Percentiles rank a stretch among this genome's conserved stretches.
These are phyloP conservation scores for Odontocerum albicorne DNA, from an alignment of 2,888 invertebrate species.

Conservation along the genomic window DNA sequence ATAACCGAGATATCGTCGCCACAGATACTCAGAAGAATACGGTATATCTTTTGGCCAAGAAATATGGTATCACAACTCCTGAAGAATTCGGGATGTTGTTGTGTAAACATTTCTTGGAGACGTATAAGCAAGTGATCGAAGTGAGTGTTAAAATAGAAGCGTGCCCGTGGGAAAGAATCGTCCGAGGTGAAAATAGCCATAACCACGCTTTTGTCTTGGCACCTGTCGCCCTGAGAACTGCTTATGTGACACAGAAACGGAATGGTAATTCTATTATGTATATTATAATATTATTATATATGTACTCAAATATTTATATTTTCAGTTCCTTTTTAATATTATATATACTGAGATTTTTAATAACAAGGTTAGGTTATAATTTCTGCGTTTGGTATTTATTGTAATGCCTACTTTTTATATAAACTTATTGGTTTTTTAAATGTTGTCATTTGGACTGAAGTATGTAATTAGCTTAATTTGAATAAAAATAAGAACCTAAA, in stretches of 20 bases:
- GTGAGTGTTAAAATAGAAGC: slow-evolving; percentile 71
- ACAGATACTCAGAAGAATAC: slow-evolving; percentile 85
- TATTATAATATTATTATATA: too few species aligned
- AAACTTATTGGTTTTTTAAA: too few species aligned
- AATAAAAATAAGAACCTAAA: too few species aligned
- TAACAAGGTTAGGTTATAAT: too few species aligned
- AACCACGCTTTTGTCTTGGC: slow-evolving; percentile 78
- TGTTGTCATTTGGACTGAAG: too few species aligned
- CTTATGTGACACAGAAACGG: slow-evolving; percentile 67
- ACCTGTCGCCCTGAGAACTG: slow-evolving; percentile 67
- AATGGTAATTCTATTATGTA: too few species aligned
- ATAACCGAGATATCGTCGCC: slow-evolving; percentile 78
- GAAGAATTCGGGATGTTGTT: slow-evolving; percentile 77
- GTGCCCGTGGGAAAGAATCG: slow-evolving; percentile 75
- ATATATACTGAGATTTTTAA: too few species aligned
- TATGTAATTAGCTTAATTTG: too few species aligned
- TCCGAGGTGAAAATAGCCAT: slow-evolving; percentile 57
- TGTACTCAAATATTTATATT: too few species aligned
- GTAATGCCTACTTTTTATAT: too few species aligned
- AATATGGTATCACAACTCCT: slow-evolving; percentile 73
- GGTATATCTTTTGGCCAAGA: slow-evolving; percentile 76
- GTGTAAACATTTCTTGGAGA: slow-evolving; percentile 72
- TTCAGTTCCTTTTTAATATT: too few species aligned
- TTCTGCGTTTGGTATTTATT: too few species aligned
- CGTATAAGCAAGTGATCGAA: slow-evolving; percentile 73